Base-by-base conservation (phyloP, 1,140 invertebrate genomes). In the Pararge aegeria region DNA sequence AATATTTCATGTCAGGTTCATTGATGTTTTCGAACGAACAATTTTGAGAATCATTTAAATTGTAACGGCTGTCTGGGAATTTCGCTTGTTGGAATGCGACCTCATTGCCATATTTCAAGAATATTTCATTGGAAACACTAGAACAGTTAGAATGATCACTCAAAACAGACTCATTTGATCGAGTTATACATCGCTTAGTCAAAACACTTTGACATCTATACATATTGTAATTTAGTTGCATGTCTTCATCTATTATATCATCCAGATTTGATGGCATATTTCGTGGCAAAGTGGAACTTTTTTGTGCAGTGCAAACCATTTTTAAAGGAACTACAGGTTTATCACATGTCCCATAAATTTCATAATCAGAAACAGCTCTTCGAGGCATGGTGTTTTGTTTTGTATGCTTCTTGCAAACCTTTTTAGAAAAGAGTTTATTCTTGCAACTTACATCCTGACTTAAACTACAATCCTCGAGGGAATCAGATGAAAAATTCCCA, bases 401-500 rank as follows among this genome's bases (percentile, higher is more conserved):
- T 40, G 80, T 81, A 68, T 92, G 91, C 61, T 91, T 92, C 53
- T 86, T 90, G 27, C 90, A 90, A n/a, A 90, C 76, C 66, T 85
- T 90, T 55, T 90, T 90, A n/a, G 86, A 86, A 59, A 78, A 90
- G 9, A 90, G 52, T 72, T 90, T 91, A 40, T 90, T 91, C 68
- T 89, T 90, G 50, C 86, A 87, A 59, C 83, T 87, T n/a, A 79
- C 91, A 44, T 91, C 92, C 63, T 91, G 90, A 66, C 90, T 91
- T 12, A 93, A 81, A 65, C 92, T 92, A 66, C 94, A 94, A 51
- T 94, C 93, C 81, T 95, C 94, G 16, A 95, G 80, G 0, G 94
- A 95, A 87, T 95, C 94, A 10, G 94, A 95, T 53, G 94, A 95
- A 56, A 95, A 95, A 70, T 94, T 94, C 0, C 92, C 93, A 51